Base-by-base conservation (phyloP, 2,797 vertebrate species). In the Agapornis canus region DNA sequence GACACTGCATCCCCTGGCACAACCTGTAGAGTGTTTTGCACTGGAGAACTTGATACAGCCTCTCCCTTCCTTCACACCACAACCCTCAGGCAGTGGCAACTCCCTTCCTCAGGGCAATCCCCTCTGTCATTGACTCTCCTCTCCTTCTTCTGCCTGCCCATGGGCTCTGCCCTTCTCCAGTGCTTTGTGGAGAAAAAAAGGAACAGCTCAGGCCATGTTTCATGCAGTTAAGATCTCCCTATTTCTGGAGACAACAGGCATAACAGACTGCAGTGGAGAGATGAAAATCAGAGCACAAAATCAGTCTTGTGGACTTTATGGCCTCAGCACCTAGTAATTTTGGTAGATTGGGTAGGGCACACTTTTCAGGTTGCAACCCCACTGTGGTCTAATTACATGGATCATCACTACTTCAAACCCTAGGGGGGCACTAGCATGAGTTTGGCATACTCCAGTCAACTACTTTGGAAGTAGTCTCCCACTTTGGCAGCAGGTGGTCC, bases 371-470 rank as follows among this genome's bases (percentile, higher is more conserved):
- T 19, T 43, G 12, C 45, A 90, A 31, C 12, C 13, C 39, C 8
- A 1, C 17, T 0, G 0, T 25, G 29, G 29, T 71, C 25, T 65
- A 56, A 60, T 37, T 70, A 6, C 29, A 39, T 3, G 64, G 27
- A 42, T 47, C 43, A 64, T 40, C 54, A 20, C n/a, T 65, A 25
- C 75, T 63, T 76, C 70, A 73, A n/a, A 80, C 13, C 4, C 45
- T 3, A 0, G 14, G 48, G 51, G 23, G 89, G 43, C 18, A 32
- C 3, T 63, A 63, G 39, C 19, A 51, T 51, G 40, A 48, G 9
- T 87, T 35, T 80, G 42, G 47, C 14, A 54, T 16, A 40, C 49
- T 80, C 65, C 61, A 48, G 26, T n/a, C 69, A 45, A 17, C 19
- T 43, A 18, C 76, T 89, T 57, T n/a, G 31, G 60, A 73, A 78